phyloP scores from a whole-genome alignment of 2,797 vertebrate genomes.

The Sardinella longiceps region DNA sequence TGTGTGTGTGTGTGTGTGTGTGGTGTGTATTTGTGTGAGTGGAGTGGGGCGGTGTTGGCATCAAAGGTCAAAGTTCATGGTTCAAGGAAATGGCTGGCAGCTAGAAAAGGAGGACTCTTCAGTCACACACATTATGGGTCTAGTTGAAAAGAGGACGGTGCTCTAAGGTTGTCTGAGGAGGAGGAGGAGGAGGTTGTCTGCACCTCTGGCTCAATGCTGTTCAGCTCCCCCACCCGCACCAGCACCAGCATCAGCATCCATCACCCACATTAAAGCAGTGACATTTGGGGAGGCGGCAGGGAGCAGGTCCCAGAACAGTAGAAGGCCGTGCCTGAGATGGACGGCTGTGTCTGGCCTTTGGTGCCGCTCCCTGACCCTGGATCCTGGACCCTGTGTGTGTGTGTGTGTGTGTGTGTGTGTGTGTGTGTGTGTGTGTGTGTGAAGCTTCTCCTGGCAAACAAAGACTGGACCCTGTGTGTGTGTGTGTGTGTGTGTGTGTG shows the following conservation, averaged over 20 bases:
- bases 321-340: not conserved
- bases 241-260: not conserved
- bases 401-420: no score
- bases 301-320: slow-evolving; percentile 57
- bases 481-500: no score
- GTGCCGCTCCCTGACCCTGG: not conserved
- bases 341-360: not conserved
- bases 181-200: no score
- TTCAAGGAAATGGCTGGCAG: not conserved
- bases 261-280: slow-evolving; percentile 66
- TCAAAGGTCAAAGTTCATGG: not conserved
- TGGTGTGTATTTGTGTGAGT: no score
- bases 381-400: no score
- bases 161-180: not conserved
- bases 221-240: no score
- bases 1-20: no score
- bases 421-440: no score
- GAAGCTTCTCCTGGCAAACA: no score
- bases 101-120: not conserved
- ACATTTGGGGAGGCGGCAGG: slow-evolving; percentile 70
- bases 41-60: no score
- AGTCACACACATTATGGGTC: not conserved
- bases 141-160: not conserved
- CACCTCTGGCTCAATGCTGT: no score
- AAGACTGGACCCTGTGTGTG: no score